A percentile compares a stretch with the other conserved stretches of the same genome.
Conservation (phyloP, 2,888 invertebrate species). For the Horisme vitalbata region DNA sequence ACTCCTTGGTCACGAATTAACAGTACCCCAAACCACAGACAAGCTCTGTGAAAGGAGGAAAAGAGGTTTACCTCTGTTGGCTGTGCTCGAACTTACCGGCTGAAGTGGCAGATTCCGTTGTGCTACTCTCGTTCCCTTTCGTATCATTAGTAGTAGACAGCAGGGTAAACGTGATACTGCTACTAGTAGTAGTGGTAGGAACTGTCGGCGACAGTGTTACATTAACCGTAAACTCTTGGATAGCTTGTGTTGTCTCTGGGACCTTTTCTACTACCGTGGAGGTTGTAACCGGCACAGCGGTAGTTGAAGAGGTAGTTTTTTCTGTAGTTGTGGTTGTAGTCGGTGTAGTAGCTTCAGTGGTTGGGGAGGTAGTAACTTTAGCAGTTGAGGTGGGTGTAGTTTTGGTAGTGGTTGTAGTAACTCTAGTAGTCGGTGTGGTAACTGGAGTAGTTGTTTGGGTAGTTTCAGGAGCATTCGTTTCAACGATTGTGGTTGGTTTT, state of each 20-base stretch:
- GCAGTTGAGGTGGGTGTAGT: conserved; percentile 24
- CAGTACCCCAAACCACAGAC: too few relatives aligned
- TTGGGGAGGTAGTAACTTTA: background rate
- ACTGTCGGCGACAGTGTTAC: conserved; percentile 61
- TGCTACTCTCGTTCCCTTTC: conserved; percentile 41
- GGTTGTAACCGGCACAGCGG: background rate
- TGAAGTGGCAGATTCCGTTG: conserved; percentile 19
- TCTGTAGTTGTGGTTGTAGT: conserved; percentile 21
- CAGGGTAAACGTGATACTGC: conserved; percentile 45
- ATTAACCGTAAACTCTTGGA: conserved; percentile 64
- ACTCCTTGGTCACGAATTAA: too few relatives aligned
- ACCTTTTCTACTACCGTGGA: conserved; percentile 6
- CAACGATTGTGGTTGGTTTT: conserved; percentile 30
- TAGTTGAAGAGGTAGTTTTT: conserved; percentile 4
- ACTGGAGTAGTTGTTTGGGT: conserved; percentile 18
- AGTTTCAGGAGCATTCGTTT: too few relatives aligned
- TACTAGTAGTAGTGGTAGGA: conserved; percentile 55
- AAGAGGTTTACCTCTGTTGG: too few relatives aligned
- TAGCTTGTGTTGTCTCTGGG: conserved; percentile 27
- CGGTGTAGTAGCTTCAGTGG: conserved; percentile 2
- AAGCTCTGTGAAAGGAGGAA: too few relatives aligned
- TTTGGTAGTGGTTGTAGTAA: conserved; percentile 34
- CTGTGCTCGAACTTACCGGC: conserved; percentile 9
- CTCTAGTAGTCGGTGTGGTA: conserved; percentile 54
- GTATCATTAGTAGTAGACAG: conserved; percentile 39